These are phyloP conservation scores for Meiosimyza decipiens DNA, from an alignment of 2,888 invertebrate genomes.

Conservation along the genomic window DNA sequence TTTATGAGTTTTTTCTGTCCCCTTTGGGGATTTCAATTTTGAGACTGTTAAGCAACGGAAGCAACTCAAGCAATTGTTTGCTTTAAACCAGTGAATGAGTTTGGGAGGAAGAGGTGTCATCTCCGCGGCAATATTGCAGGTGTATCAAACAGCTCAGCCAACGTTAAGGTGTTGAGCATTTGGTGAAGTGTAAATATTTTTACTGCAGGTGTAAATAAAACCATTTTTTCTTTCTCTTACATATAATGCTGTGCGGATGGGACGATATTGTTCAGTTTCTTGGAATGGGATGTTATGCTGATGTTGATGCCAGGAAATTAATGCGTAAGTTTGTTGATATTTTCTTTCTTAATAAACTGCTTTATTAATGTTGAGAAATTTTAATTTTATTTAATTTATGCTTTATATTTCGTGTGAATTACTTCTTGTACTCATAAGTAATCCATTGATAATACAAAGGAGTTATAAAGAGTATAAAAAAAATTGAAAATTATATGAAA, in stretches of 20 bases:
- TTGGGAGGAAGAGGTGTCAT: background rate
- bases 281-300: background rate
- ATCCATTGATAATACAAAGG: too few relatives aligned
- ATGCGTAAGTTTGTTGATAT: background rate
- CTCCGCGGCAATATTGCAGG: background rate
- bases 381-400: too few relatives aligned
- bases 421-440: too few relatives aligned
- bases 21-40: slow-evolving; percentile 42
- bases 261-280: background rate
- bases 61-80: slow-evolving; percentile 24
- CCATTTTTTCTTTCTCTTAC: background rate
- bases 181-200: slow-evolving; percentile 44
- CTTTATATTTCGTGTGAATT: too few relatives aligned
- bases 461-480: too few relatives aligned
- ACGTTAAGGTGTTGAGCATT: slow-evolving; percentile 5
- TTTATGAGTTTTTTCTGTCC: slow-evolving; percentile 40
- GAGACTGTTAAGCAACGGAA: slow-evolving; percentile 48
- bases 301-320: slow-evolving; percentile 3
- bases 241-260: background rate
- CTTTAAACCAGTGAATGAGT: background rate
- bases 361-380: background rate
- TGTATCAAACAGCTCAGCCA: background rate
- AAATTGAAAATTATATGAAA: too few relatives aligned
- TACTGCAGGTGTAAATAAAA: slow-evolving; percentile 43
- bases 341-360: slow-evolving; percentile 7